A percentile compares a stretch with the other conserved stretches of the same genome.
Evolutionary conservation across 2,113 vertebrate genomes (phyloP).

Genomic region (Macroglossus sobrinus): DNA sequence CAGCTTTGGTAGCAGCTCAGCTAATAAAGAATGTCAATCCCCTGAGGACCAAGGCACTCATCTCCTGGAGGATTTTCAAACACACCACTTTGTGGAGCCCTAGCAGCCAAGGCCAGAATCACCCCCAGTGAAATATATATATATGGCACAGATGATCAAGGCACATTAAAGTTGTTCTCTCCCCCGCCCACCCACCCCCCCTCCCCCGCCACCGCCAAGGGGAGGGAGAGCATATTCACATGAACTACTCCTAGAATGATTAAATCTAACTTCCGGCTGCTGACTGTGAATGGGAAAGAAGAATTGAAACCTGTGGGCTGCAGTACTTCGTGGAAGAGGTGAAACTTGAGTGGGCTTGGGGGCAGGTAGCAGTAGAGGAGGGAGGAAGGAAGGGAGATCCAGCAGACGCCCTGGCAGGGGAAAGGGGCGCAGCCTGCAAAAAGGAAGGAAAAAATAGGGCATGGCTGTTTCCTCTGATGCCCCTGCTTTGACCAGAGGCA

Average conservation of each 20-base stretch:
- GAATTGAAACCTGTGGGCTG: constrained; percentile 34
- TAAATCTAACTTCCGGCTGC: constrained; percentile 23
- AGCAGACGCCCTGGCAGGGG: background rate
- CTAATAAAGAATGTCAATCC: background rate
- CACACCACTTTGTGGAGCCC: background rate
- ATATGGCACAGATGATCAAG: background rate
- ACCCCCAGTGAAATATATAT: background rate
- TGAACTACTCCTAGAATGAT: constrained; percentile 53
- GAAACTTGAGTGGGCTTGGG: background rate
- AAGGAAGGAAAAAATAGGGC: background rate
- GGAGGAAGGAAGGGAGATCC: background rate
- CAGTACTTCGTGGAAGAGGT: constrained; percentile 3
- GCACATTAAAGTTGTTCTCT: background rate
- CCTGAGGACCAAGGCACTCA: background rate
- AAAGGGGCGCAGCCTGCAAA: background rate
- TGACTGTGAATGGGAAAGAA: constrained; percentile 21
- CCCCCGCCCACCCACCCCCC: no score
- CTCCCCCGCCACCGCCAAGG: accelerated
- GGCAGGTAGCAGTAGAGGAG: background rate
- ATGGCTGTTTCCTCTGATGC: background rate
- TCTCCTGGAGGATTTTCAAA: background rate
- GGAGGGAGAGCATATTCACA: background rate
- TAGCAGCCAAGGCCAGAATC: background rate
- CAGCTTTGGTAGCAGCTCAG: background rate
- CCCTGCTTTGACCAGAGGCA: background rate